Percentiles rank a stretch among this genome's conserved stretches.
phyloP scores from a whole-genome alignment of 2,797 vertebrate genomes.

The Peromyscus melanophrys region DNA sequence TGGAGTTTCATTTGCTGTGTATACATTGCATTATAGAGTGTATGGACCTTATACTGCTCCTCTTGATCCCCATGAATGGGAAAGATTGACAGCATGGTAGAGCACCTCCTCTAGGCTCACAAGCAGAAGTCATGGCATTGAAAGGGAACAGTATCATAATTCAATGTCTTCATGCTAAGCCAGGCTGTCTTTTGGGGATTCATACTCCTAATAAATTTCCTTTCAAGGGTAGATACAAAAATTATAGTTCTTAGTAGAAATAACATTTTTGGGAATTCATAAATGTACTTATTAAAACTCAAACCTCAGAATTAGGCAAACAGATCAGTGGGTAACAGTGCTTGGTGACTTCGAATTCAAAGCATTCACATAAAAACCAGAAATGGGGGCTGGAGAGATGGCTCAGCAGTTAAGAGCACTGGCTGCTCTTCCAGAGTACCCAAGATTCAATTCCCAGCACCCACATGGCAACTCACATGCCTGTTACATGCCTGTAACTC shows the following conservation, averaged over 20 bases:
- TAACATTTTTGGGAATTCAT: slow-evolving; percentile 36
- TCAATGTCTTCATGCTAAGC: not conserved
- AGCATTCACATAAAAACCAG: not conserved
- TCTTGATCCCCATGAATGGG: not conserved
- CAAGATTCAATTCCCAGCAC: not conserved
- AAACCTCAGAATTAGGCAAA: not conserved
- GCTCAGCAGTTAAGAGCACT: not conserved
- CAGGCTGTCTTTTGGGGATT: not conserved
- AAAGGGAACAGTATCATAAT: not conserved
- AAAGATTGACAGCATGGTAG: not conserved
- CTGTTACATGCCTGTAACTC: not conserved
- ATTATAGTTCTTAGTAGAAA: slow-evolving; percentile 22
- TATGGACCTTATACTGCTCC: not conserved
- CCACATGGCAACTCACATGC: not conserved
- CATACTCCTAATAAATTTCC: slow-evolving; percentile 14
- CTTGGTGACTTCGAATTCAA: not conserved
- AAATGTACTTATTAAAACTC: not conserved
- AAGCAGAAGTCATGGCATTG: not conserved
- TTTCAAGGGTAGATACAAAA: slow-evolving; percentile 40
- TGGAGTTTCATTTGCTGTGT: not conserved
- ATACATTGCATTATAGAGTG: not conserved
- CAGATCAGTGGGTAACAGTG: not conserved
- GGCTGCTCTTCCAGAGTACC: not conserved
- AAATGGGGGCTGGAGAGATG: not conserved
- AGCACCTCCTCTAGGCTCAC: not conserved